Evolutionary conservation across 2,113 vertebrate species (phyloP).

Genomic region (Mormyrus iriodes): DNA sequence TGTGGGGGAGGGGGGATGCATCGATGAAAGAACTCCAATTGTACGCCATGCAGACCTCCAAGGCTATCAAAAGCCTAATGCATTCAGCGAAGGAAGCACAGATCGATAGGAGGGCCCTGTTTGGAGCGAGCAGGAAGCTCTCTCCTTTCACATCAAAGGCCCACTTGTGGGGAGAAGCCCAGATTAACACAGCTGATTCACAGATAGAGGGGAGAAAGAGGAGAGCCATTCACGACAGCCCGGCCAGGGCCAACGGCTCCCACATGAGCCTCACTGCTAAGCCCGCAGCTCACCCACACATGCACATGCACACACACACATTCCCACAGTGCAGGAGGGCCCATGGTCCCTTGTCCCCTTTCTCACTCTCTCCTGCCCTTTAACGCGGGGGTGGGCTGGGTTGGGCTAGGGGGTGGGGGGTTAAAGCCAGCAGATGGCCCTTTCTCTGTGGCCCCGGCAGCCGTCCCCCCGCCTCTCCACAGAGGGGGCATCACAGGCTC

Average conservation of each 20-base stretch:
- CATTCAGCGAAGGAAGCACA: constrained; percentile 17
- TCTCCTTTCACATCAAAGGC: constrained; percentile 33
- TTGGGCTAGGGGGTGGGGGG: neutral
- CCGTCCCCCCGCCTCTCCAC: neutral
- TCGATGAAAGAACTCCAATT: constrained; percentile 17
- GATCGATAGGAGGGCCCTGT: constrained; percentile 23
- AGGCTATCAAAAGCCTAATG: constrained; percentile 19
- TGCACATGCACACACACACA: neutral
- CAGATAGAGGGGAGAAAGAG: constrained; percentile 29
- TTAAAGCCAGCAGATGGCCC: constrained; percentile 8
- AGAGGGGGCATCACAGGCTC: neutral
- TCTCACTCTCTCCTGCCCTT: constrained; percentile 7
- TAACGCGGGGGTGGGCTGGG: neutral
- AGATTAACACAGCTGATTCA: constrained; percentile 29
- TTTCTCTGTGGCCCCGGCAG: neutral
- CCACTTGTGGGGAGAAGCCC: constrained; percentile 31
- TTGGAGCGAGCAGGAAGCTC: constrained; percentile 27
- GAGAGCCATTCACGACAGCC: constrained; percentile 20
- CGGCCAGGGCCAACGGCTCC: neutral
- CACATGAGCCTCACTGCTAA: neutral
- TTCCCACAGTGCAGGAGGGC: neutral
- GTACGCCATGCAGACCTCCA: constrained; percentile 7
- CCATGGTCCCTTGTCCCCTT: neutral
- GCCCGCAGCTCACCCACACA: neutral
- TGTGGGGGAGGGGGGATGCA: neutral